These are phyloP conservation scores for Lycorma delicatula DNA, from an alignment of 1,140 invertebrate species.

Conservation along the genomic window DNA sequence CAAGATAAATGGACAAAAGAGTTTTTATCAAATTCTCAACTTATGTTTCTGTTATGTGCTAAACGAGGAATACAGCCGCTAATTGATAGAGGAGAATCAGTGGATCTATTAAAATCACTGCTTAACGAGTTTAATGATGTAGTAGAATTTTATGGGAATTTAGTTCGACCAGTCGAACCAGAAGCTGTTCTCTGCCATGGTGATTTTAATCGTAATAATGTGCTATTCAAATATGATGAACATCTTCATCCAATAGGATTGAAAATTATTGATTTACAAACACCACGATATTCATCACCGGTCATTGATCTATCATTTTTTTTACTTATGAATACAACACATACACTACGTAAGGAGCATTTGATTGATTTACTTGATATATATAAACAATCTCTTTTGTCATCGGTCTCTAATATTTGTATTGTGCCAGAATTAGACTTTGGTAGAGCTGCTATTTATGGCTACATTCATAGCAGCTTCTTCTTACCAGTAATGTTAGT, in stretches of 20 bases:
- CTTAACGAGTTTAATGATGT: background rate
- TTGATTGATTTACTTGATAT: conserved; percentile 30
- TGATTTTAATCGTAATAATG: conserved; percentile 47
- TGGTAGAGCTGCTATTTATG: conserved; percentile 30
- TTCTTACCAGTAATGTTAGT: conserved; percentile 32
- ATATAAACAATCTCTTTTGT: conserved; percentile 31
- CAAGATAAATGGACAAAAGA: too few relatives aligned
- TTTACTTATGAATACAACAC: conserved; percentile 34
- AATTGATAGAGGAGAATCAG: background rate
- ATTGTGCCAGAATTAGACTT: conserved; percentile 31
- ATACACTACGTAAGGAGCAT: conserved; percentile 19
- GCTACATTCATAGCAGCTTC: conserved; percentile 31
- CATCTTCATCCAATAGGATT: conserved; percentile 24
- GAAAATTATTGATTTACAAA: conserved; percentile 39
- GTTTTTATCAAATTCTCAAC: too few relatives aligned
- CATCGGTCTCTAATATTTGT: background rate
- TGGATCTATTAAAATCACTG: background rate
- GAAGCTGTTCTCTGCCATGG: conserved; percentile 43
- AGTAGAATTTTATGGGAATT: background rate
- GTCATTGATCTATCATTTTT: conserved; percentile 39
- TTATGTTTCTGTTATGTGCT: too few relatives aligned
- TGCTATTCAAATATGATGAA: conserved; percentile 40
- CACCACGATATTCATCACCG: conserved; percentile 34
- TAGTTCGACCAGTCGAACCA: conserved; percentile 29
- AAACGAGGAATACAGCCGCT: conserved; percentile 9